Evolutionary conservation across 1,140 invertebrate species (phyloP).

Genomic region (Drosophila teissieri): DNA sequence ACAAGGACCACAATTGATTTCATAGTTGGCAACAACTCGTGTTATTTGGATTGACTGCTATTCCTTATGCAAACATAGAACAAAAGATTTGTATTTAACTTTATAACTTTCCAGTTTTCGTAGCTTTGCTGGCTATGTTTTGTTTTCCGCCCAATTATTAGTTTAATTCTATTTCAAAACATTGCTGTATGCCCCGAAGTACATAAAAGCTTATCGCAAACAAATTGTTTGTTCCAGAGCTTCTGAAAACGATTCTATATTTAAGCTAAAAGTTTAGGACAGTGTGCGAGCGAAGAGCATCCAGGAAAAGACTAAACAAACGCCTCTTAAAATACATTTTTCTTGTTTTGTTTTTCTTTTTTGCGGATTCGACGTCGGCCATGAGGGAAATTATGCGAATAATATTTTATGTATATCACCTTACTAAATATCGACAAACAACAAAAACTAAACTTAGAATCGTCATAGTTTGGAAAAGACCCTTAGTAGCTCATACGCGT

Average conservation of each 20-base stretch:
- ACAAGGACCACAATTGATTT: background rate
- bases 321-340: background rate
- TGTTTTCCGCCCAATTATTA: background rate
- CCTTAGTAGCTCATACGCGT: no score
- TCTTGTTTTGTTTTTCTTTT: background rate
- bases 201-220: slow-evolving; percentile 3
- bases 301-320: slow-evolving; percentile 3
- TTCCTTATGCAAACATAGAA: no score
- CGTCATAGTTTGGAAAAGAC: no score
- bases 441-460: no score
- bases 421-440: no score
- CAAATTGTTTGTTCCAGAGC: slow-evolving; percentile 2
- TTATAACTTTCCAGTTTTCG: background rate
- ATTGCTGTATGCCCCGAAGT: background rate
- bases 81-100: background rate
- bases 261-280: slow-evolving; percentile 2
- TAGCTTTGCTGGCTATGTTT: background rate
- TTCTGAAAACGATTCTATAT: slow-evolving; percentile 5
- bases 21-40: no score
- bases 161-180: background rate
- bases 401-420: no score
- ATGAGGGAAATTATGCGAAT: background rate
- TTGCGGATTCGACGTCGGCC: background rate
- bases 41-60: no score
- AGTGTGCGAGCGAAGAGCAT: background rate